phyloP scores from a whole-genome alignment of 2,888 invertebrate species.

The Melipona beecheii region DNA sequence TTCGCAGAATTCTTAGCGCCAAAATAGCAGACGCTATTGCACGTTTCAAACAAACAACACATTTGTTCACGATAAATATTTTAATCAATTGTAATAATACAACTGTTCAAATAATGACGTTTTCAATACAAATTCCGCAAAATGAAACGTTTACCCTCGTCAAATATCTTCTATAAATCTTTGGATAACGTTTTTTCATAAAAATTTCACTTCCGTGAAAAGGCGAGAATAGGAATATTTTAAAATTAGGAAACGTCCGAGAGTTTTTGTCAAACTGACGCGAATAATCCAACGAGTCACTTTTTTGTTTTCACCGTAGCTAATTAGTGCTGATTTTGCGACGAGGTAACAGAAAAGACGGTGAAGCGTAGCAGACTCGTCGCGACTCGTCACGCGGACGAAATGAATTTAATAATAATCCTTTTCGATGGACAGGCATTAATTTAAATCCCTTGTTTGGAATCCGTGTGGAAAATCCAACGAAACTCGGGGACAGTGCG shows the following conservation, averaged over 20 bases:
- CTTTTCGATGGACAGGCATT: neutral
- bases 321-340: neutral
- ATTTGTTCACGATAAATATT: neutral
- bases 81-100: neutral
- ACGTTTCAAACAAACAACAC: too few relatives aligned
- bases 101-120: too few relatives aligned
- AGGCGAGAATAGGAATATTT: too few relatives aligned
- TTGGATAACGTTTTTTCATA: too few relatives aligned
- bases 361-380: too few relatives aligned
- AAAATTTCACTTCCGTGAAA: neutral
- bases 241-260: neutral
- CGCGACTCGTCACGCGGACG: neutral
- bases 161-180: neutral
- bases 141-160: too few relatives aligned
- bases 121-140: too few relatives aligned
- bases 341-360: neutral
- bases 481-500: neutral
- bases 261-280: too few relatives aligned
- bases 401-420: constrained; percentile 11
- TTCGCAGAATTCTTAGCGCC: too few relatives aligned
- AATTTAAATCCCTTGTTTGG: neutral
- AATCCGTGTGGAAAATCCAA: neutral
- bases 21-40: too few relatives aligned
- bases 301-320: neutral
- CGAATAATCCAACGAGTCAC: neutral